These are phyloP conservation scores for Harpagus bidentatus DNA, from an alignment of 2,113 vertebrate genomes.

Conservation along the genomic window DNA sequence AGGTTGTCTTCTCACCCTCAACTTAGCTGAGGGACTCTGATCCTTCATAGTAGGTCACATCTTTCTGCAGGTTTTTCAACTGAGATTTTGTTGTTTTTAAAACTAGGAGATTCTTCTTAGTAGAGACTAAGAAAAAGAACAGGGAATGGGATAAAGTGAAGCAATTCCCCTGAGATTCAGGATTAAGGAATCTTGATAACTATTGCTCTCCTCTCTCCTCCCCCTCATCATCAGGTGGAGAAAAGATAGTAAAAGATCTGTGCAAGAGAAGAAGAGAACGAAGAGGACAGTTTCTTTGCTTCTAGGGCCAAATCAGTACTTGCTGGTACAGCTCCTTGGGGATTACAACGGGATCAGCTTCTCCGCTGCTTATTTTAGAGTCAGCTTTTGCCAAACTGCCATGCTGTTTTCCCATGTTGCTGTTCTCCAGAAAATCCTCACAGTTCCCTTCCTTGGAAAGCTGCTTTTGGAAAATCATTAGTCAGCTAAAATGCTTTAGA, in stretches of 20 bases:
- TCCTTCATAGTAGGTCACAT: not conserved
- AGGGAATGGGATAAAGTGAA: not conserved
- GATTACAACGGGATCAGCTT: not conserved
- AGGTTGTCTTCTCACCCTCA: not conserved
- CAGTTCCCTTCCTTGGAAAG: not conserved
- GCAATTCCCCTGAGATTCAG: not conserved
- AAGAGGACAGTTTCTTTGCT: not conserved
- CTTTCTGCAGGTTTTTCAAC: not conserved
- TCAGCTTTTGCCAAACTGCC: not conserved
- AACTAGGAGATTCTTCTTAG: not conserved
- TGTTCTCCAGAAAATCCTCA: not conserved
- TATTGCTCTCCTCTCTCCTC: not conserved
- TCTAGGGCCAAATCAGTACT: not conserved
- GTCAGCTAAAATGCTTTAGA: not conserved
- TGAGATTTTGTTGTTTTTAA: not conserved
- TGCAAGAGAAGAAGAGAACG: not conserved
- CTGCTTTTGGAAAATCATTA: constrained; percentile 8
- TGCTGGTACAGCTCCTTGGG: not conserved
- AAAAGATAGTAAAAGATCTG: not conserved
- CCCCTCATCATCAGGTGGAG: not conserved
- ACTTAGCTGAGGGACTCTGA: not conserved
- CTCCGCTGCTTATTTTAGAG: not conserved
- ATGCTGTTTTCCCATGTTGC: not conserved
- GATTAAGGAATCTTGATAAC: not conserved
- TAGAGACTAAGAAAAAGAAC: not conserved